Evolutionary conservation across 1,140 invertebrate genomes (phyloP), one percentile per base, ranked within the genome.

Genomic region (Leptoteleia sp.): DNA sequence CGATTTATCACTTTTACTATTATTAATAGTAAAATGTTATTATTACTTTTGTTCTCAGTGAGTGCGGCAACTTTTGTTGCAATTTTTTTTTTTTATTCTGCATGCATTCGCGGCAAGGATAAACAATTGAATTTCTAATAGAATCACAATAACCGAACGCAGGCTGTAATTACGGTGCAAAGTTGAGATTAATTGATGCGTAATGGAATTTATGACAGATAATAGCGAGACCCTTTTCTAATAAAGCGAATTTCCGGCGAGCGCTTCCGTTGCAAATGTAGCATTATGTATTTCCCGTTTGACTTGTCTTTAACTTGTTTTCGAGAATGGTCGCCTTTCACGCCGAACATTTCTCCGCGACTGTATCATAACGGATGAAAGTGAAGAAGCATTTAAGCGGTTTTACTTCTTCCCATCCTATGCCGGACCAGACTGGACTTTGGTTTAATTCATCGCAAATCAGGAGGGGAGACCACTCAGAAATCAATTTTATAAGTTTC

Each of bases 281-380:
- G 55, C 52, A 77, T 77, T 77, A 77, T 70, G 52, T 59, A 16
- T 70, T 73, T 75, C 52, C 62, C 57, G 48, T 77, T 73, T 31
- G 48, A 48, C 45, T 62, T 70, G 76, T 73, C 59, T 78, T 77
- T 77, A 67, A 71, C 75, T 71, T 48, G 62, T 76, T 78, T 78
- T 78, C 76, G 67, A 72, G 61, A 72, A 78, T 62, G 67, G 47
- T 72, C 47, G 61, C 76, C 76, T 78, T 78, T 78, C 76, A 78
- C 76, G 29, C 43, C 27, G 45, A 25, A 22, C 62, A 64, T 79
- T 79, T 79, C 68, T 72, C 76, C 57, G 47, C 35, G 42, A 52
- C 61, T 78, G 68, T 61, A 77, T 55, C 76, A 55, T 38, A 42
- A 61, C 55, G 31, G 61, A 78, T 78, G 76, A 78, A 78, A 78